These are phyloP conservation scores for Cephus cinctus DNA, from an alignment of 1,140 invertebrate species.

Conservation along the genomic window DNA sequence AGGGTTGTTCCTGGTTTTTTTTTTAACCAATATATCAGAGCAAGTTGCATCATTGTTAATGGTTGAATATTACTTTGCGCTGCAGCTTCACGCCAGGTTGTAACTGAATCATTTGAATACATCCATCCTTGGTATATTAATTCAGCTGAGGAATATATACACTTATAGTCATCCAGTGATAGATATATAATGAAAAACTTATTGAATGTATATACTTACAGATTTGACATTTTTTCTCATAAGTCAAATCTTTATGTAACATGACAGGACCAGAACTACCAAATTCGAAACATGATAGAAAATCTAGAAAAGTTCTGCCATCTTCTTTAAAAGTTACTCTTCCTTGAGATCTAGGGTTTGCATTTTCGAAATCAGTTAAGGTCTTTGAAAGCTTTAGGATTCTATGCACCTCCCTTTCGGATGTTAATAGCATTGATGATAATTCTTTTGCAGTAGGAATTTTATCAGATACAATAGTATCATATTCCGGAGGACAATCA, in stretches of 20 bases:
- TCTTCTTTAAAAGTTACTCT: constrained; percentile 51
- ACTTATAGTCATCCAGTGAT: too few species aligned
- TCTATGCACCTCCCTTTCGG: constrained; percentile 39
- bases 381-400: constrained; percentile 40
- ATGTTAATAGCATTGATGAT: constrained; percentile 34
- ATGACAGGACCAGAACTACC: constrained; percentile 39
- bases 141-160: constrained; percentile 56
- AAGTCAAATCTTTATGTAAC: constrained; percentile 34
- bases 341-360: constrained; percentile 23
- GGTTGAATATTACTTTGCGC: constrained; percentile 59
- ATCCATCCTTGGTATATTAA: constrained; percentile 65
- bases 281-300: constrained; percentile 61
- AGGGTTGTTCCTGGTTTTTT: constrained; percentile 45
- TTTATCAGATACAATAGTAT: constrained; percentile 33
- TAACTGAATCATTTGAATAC: constrained; percentile 52
- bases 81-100: constrained; percentile 55
- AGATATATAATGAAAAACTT: too few species aligned
- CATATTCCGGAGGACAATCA: constrained; percentile 43
- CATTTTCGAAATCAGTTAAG: constrained; percentile 27
- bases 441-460: constrained; percentile 28
- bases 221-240: constrained; percentile 42
- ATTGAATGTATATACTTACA: constrained; percentile 27
- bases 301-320: constrained; percentile 46
- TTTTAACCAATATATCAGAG: constrained; percentile 68
- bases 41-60: constrained; percentile 62